Evolutionary conservation across 2,113 vertebrate species (phyloP), one percentile per base, ranked within the genome.

Genomic region (Silurus meridionalis): DNA sequence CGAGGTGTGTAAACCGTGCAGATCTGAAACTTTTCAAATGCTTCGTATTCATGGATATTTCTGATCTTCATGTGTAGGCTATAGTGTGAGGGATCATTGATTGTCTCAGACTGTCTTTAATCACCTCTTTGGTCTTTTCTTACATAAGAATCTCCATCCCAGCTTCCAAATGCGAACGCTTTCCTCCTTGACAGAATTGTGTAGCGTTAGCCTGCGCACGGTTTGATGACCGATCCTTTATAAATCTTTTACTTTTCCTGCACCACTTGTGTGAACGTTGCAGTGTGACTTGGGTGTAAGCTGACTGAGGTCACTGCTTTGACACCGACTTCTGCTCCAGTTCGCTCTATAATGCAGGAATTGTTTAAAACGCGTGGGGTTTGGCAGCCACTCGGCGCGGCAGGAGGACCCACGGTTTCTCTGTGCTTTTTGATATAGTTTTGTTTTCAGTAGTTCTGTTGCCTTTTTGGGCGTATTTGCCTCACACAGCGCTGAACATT

Each of bases 341-440:
- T 71, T 83, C 82, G 60, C 57, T 87, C 85, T 71, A 78, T 64
- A 87, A 84, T 46, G 53, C 77, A 19, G 78, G 37, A 50, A 84
- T 85, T 89, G 83, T 87, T 74, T 80, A 37, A 23, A 64, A 53
- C 61, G 48, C 74, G 69, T 87, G 80, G n/a, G 72, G 72, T 89
- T 89, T 87, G 83, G 86, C 74, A n/a, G 52, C 37, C 64, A 61
- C 82, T 84, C 87, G 83, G 80, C 79, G 52, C 64, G 53, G 52
- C 79, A 79, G 61, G 50, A 52, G 14, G 13, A 82, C 37, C 52
- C 19, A 8, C 25, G n/a, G 8, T 75, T 75, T 52, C 72, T 23
- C 50, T 5, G 8, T 21, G 6, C 3, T 2, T 19, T 46, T 75
- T 52, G 13, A 4, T 8, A 55, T 25, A 77, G 13, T 57, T 28